Evolutionary conservation across 2,888 invertebrate genomes (phyloP), one percentile per base, ranked within the genome.

Genomic region (Acanthoscelides obtectus): DNA sequence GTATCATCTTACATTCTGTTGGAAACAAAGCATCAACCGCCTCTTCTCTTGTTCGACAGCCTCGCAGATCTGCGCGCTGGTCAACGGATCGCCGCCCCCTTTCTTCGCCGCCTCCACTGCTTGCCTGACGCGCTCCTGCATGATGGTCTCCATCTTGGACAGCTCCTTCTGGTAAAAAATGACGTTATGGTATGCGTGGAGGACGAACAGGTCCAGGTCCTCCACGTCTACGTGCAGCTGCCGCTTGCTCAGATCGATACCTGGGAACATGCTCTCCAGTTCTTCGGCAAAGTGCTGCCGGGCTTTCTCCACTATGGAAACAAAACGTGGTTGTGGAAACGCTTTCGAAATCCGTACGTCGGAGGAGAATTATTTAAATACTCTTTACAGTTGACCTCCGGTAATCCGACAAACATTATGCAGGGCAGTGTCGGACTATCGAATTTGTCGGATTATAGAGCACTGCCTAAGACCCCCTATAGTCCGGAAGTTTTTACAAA

Each of bases 141-240:
- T 88, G 22, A 91, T 83, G 0, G 90, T 89, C 87, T 94, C 91
- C 78, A 92, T 85, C 79, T 91, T 92, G 21, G 91, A 90, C 72
- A 95, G 82, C 82, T 95, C 94, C 79, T 92, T 92, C 81, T 95
- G 94, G 74, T 94, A 89, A 78, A 90, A 92, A 72, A 92, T 87
- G 3, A 95, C 90, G 82, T 93, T 91, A 64, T 92, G 88, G 81
- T 93, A 94, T 69, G 94, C 92, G 80, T 95, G 93, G 64, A 93
- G 87, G 22, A 95, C 89, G 80, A 95, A 91, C 63, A 94, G 86
- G 85, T 95, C 94, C 77, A 95, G 67, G 27, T 75, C 75, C 27
- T 75, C 73, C 67, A 73, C 68, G 12, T 22, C 22, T 81, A 91
- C 83, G 68, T 89, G 88, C 66, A 90, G 80, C 77, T 90, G 88